These are phyloP conservation scores for Bombus haemorrhoidalis DNA, from an alignment of 1,140 invertebrate genomes.

Conservation along the genomic window DNA sequence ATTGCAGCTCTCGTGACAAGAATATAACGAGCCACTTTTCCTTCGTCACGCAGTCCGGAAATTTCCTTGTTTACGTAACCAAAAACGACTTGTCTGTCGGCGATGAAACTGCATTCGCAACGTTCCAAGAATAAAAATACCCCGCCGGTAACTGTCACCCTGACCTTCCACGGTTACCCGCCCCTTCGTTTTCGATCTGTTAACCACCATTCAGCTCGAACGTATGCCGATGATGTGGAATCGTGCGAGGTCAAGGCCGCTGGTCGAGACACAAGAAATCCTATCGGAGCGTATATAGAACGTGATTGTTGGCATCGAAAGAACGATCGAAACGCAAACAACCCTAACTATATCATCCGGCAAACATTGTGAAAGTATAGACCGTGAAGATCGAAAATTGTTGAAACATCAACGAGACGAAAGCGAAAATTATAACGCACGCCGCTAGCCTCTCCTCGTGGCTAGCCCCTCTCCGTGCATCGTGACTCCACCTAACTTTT, in stretches of 20 bases:
- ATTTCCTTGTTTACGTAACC: slow-evolving; percentile 20
- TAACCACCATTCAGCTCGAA: slow-evolving; percentile 38
- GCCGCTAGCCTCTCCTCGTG: too few relatives aligned
- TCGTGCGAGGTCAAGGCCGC: slow-evolving; percentile 31
- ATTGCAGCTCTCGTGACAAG: neutral
- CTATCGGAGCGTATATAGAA: neutral
- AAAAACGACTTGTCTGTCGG: neutral
- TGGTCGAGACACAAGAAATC: slow-evolving; percentile 48
- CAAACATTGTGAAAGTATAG: neutral
- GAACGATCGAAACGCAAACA: too few relatives aligned
- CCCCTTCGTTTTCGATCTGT: slow-evolving; percentile 41
- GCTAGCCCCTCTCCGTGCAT: too few relatives aligned
- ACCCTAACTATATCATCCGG: too few relatives aligned
- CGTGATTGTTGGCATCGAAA: too few relatives aligned
- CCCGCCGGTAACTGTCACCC: slow-evolving; percentile 18
- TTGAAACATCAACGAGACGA: neutral
- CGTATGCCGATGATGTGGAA: slow-evolving; percentile 29
- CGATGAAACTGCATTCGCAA: neutral
- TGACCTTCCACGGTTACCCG: slow-evolving; percentile 44
- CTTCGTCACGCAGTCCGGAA: neutral
- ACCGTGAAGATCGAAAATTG: neutral
- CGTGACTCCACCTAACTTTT: neutral
- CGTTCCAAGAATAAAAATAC: slow-evolving; percentile 30
- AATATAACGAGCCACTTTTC: neutral
- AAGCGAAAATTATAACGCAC: neutral